phyloP scores from a whole-genome alignment of 2,797 vertebrate species.

The Leptatherina wallacei region DNA sequence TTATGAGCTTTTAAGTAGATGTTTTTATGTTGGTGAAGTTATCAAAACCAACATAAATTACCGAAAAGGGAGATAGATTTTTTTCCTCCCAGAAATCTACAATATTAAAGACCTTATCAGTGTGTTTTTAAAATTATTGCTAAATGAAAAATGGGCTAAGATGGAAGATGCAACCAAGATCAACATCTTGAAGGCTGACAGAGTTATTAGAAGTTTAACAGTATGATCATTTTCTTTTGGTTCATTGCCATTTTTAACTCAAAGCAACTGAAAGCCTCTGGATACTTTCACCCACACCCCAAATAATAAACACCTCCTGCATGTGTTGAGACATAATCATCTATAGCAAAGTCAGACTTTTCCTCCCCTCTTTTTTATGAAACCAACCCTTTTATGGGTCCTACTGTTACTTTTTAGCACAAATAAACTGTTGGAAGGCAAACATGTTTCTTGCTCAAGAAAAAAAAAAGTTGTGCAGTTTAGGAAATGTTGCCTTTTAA shows the following conservation, averaged over 20 bases:
- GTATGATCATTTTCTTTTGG: constrained; percentile 36
- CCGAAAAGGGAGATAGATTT: not conserved
- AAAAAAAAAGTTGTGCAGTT: not conserved
- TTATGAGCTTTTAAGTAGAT: not conserved
- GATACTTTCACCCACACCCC: constrained; percentile 14
- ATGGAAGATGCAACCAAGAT: constrained; percentile 17
- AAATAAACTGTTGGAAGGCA: not conserved
- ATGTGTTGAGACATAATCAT: not conserved
- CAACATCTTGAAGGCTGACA: constrained; percentile 17
- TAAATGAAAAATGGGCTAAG: constrained; percentile 40
- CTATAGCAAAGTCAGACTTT: not conserved
- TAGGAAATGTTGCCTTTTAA: not conserved
- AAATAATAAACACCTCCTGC: constrained; percentile 18
- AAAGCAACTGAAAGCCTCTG: constrained; percentile 5
- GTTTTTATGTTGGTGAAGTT: not conserved
- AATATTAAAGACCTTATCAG: not conserved
- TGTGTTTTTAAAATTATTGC: constrained; percentile 17
- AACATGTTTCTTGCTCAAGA: not conserved
- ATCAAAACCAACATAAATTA: constrained; percentile 1
- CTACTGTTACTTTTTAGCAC: not conserved
- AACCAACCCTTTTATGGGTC: not conserved
- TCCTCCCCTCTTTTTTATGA: not conserved
- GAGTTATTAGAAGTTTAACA: constrained; percentile 35
- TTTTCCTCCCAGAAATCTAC: constrained; percentile 11
- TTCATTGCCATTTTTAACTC: constrained; percentile 13